These are phyloP conservation scores for Aplysia californica DNA, from an alignment of 1,140 invertebrate species.

Conservation along the genomic window DNA sequence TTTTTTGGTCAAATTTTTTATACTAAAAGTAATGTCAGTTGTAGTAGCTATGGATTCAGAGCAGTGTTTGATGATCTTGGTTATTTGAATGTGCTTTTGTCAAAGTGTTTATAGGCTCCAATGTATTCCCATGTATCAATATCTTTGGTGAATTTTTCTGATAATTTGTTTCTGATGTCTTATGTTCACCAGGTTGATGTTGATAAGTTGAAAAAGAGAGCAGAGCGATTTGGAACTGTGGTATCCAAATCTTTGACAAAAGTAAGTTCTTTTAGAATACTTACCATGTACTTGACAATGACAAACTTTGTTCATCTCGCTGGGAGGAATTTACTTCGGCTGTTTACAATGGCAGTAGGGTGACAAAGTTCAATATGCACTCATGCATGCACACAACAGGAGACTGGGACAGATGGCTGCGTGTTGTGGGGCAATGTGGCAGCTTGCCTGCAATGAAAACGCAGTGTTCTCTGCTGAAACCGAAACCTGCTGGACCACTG, in stretches of 20 bases:
- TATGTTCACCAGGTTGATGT: background rate
- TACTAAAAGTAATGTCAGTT: background rate
- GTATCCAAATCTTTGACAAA: constrained; percentile 10
- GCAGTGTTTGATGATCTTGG: background rate
- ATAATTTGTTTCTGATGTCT: too few species aligned
- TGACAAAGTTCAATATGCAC: background rate
- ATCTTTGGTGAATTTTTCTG: background rate
- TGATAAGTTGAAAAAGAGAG: constrained; percentile 21
- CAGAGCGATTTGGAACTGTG: constrained; percentile 17
- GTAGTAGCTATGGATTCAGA: background rate
- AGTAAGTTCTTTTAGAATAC: background rate
- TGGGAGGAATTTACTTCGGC: background rate
- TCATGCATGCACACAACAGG: too few species aligned
- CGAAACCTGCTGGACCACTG: too few species aligned
- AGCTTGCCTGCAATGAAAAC: too few species aligned
- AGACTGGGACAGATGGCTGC: too few species aligned
- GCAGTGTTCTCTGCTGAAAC: too few species aligned
- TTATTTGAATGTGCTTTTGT: background rate
- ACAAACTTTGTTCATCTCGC: background rate
- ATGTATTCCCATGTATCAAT: background rate
- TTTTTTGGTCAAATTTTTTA: too few species aligned
- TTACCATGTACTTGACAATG: background rate
- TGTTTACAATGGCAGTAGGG: background rate
- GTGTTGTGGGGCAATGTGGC: too few species aligned
- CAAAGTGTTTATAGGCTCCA: background rate